These are phyloP conservation scores for Epizoanthus rinbou DNA, from an alignment of 92 coral and sea anemone species.

Conservation along the genomic window DNA sequence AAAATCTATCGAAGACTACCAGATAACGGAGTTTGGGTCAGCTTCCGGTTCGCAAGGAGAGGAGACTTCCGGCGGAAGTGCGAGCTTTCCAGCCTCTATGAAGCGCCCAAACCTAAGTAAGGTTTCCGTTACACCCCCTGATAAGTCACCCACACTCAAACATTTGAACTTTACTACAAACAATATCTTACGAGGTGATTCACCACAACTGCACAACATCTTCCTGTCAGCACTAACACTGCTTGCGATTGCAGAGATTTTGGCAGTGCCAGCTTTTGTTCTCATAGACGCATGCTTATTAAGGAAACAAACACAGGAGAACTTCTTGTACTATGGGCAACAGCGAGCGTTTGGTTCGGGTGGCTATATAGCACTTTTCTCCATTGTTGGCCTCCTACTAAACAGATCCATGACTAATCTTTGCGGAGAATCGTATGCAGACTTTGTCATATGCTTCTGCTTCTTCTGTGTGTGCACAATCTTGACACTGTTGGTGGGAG, in stretches of 20 bases:
- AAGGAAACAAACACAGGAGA: constrained; percentile 73
- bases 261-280: constrained; percentile 70
- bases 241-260: constrained; percentile 58
- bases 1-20: constrained; percentile 21
- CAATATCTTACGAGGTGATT: constrained; percentile 63
- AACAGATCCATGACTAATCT: constrained; percentile 80
- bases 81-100: not conserved
- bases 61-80: constrained; percentile 45
- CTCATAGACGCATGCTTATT: constrained; percentile 76
- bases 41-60: constrained; percentile 33
- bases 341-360: constrained; percentile 91
- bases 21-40: constrained; percentile 23
- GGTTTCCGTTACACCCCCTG: not conserved
- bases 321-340: constrained; percentile 69
- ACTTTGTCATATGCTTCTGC: constrained; percentile 87
- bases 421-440: constrained; percentile 85
- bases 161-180: constrained; percentile 53
- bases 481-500: constrained; percentile 68
- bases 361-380: constrained; percentile 72
- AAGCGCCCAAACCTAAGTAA: not conserved
- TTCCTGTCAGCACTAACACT: constrained; percentile 71
- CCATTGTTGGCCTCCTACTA: constrained; percentile 76
- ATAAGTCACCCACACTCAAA: not conserved
- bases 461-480: constrained; percentile 79
- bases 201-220: constrained; percentile 59